phyloP scores from a whole-genome alignment of 2,113 vertebrate species.

The Microtus richardsoni region DNA sequence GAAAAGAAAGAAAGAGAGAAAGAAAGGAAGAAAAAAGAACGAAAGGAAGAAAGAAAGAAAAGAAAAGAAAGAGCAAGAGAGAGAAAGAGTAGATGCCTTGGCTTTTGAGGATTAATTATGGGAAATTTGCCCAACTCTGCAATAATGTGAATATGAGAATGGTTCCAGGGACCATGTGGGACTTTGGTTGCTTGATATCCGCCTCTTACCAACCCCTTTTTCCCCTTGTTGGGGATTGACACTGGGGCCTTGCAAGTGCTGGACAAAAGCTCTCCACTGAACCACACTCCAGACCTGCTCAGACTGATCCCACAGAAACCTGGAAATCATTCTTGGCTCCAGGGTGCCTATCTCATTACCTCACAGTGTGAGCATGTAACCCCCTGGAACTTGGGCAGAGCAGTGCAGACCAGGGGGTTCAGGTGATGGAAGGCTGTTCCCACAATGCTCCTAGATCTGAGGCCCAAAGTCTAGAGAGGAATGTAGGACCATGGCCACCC shows the following conservation, averaged over 20 bases:
- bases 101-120: background rate
- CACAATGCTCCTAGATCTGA: background rate
- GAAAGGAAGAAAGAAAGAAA: fast-evolving
- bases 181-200: background rate
- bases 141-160: background rate
- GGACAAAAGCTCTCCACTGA: no score
- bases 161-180: fast-evolving
- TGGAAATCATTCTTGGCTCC: background rate
- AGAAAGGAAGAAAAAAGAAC: fast-evolving
- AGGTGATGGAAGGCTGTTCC: background rate
- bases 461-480: background rate
- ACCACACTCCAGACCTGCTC: background rate
- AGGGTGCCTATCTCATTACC: background rate
- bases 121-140: background rate
- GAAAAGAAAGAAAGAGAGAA: fast-evolving
- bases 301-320: background rate
- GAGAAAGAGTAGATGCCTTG: background rate
- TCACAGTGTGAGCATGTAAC: background rate
- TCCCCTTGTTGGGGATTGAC: background rate
- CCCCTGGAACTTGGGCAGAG: background rate
- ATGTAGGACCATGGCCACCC: fast-evolving
- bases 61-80: no score
- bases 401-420: background rate
- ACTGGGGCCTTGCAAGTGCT: background rate
- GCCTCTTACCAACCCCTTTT: background rate